phyloP scores from a whole-genome alignment of 1,140 invertebrate genomes.

The Diuraphis noxia region DNA sequence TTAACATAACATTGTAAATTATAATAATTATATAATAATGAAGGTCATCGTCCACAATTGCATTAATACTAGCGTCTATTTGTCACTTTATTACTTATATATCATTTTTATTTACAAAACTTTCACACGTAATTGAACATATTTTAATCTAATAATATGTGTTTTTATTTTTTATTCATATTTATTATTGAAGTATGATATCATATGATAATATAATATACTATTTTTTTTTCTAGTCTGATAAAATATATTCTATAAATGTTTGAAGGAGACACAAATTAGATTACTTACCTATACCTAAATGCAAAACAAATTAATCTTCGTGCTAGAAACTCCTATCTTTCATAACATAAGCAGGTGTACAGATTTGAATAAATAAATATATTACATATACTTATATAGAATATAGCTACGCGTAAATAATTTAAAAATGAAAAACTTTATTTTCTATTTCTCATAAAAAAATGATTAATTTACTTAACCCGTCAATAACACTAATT shows the following conservation, averaged over 20 bases:
- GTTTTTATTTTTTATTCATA: not conserved
- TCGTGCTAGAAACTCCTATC: not conserved
- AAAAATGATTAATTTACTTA: conserved; percentile 1
- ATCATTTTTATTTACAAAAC: not conserved
- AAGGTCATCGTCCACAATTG: not conserved
- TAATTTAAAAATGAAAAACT: not conserved
- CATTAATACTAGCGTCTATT: too few species aligned
- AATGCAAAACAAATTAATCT: not conserved
- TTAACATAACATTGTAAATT: not conserved
- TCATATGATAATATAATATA: too few species aligned
- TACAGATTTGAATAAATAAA: not conserved
- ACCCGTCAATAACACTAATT: not conserved
- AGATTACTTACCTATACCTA: too few species aligned
- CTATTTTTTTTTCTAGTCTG: not conserved
- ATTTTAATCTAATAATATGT: not conserved
- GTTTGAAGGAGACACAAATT: not conserved
- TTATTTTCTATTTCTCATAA: not conserved
- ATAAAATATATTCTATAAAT: not conserved
- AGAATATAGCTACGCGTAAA: not conserved
- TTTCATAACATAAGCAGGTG: not conserved
- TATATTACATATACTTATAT: not conserved
- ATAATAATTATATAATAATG: not conserved
- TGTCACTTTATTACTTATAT: not conserved
- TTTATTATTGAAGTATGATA: not conserved
- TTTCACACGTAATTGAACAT: not conserved